Evolutionary conservation across 2,113 vertebrate species (phyloP), one percentile per base, ranked within the genome.

Genomic region (Plectropomus leopardus): DNA sequence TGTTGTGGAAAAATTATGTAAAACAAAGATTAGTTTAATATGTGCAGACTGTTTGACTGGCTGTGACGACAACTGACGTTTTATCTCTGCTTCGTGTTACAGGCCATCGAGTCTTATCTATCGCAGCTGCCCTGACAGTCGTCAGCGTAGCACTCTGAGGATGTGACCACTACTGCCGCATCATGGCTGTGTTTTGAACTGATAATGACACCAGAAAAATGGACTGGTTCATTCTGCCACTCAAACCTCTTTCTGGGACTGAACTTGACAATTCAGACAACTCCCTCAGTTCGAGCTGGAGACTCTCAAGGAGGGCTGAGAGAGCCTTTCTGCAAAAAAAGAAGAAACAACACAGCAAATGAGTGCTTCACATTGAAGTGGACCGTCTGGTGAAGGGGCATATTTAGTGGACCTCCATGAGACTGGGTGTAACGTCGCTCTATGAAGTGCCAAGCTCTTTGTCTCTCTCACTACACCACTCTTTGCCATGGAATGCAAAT

Each of bases 71-170:
- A 19, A 13, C 69, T 72, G 40, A 54, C 4, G 51, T 21, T 30
- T 44, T 21, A 13, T 72, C 68, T 82, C 60, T 23, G 0, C 64
- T 75, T 86, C 67, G 3, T 61, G 82, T 83, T 93, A 30, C 93
- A 99, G 98, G 95, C 94, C 84, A 93, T 99, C 75, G 95, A 97
- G 92, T 94, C 95, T 85, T 96, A 96, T 94, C 95, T 98, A 81
- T 95, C 95, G 83, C 96, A 97, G 85, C 94, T 99, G 85, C 96
- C 95, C 93, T 98, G 96, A 98, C 82, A 34, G 65, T 55, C 54
- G 66, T 74, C 66, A 26, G 16, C 77, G 84, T 75, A 85, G 88
- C 82, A 80, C 84, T 78, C 28, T 65, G 65, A 90, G 88, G 92
- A 93, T 78, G 86, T 64, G 73, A 94, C 93, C 94, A 94, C 94